These are phyloP conservation scores for Porites evermanni DNA, from an alignment of 92 coral and sea anemone species.

Conservation along the genomic window DNA sequence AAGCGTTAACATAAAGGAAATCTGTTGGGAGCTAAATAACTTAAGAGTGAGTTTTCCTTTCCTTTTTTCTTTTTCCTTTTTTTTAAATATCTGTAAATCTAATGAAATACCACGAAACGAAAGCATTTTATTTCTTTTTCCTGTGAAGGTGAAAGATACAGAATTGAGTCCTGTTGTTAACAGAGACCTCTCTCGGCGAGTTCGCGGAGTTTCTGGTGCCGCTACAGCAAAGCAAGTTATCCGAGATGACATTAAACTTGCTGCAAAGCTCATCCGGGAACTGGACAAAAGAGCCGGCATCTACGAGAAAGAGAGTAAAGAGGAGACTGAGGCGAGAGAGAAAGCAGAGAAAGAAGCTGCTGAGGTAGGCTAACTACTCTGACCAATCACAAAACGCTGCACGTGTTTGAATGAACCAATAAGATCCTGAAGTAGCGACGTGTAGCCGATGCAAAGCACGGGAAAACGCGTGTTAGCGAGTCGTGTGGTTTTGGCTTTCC, in stretches of 20 bases:
- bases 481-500: neutral
- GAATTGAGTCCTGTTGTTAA: slow-evolving; percentile 95
- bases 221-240: slow-evolving; percentile 86
- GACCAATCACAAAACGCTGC: neutral
- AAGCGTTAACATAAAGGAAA: slow-evolving; percentile 95
- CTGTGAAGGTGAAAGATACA: slow-evolving; percentile 77
- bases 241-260: slow-evolving; percentile 88
- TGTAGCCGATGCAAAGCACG: too few species aligned
- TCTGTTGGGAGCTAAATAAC: slow-evolving; percentile 94
- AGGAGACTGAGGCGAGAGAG: slow-evolving; percentile 76
- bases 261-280: slow-evolving; percentile 80
- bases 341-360: slow-evolving; percentile 78
- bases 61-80: too few species aligned
- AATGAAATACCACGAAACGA: neutral
- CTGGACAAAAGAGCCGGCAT: slow-evolving; percentile 82
- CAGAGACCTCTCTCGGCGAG: slow-evolving; percentile 96
- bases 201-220: slow-evolving; percentile 85
- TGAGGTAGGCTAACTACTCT: slow-evolving; percentile 23
- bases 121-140: neutral
- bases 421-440: too few species aligned
- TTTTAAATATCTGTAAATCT: too few species aligned
- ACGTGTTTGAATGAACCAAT: too few species aligned
- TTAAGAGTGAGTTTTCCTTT: slow-evolving; percentile 68
- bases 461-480: too few species aligned
- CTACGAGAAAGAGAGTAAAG: slow-evolving; percentile 81